Evolutionary conservation across 64 coral and sea anemone species (phyloP), one percentile per base, ranked within the genome.

Genomic region (Anthopleura sola): DNA sequence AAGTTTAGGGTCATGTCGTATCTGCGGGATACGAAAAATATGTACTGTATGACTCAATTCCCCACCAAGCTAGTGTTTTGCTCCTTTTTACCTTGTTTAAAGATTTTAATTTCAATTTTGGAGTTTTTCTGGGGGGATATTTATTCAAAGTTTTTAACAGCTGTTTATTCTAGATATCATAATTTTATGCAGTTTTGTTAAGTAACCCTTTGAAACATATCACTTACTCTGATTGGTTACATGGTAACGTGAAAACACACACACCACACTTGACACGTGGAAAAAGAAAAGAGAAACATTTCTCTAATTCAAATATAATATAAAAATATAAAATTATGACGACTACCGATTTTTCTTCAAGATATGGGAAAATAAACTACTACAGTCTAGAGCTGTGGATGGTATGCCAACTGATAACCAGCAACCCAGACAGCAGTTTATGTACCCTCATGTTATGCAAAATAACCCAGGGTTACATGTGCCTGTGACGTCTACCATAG

Each of bases 351-450:
- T 50, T 8, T 46, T 78, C 24, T 33, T 85, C 19, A 85, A 98
- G 95, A 98, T 98, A 85, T 98, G 95, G 95, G 95, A 98, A 83
- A 98, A 87, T 82, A 98, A 98, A 32, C 66, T 98, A 21, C 51
- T 93, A 0, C 95, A 98, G 15, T 91, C 91, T 12, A 77, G 86
- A 78, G 95, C 95, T 78, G 92, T 98, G 5, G 92, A 93, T 86
- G 89, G 85, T 16, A 93, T 93, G 55, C 74, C 90, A 4, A 80
- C 83, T 29, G 95, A 98, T 78, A 62, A 88, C 21, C 91, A 91
- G 33, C 91, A 81, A 75, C 21, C 84, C 33, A 60, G 60, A 55
- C 49, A 78, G 24, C 88, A 60, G 16, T 95, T 88, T 49, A 53
- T 92, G 31, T 92, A 96, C 56, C 94, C 94, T 39, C 94, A 96